Conservation (phyloP, 1,140 invertebrate genomes). For the Myzus persicae region DNA sequence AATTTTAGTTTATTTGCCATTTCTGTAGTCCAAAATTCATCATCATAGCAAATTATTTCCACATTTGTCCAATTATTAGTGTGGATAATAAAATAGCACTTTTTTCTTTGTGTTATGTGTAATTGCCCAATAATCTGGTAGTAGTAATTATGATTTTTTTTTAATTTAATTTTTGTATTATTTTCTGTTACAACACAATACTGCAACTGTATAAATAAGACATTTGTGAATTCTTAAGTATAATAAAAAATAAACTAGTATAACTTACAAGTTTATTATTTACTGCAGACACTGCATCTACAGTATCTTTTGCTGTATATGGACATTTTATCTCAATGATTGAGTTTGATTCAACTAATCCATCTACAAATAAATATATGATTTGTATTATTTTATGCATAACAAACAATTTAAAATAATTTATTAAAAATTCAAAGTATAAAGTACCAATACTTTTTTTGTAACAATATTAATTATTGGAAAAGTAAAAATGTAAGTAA, state of each 20-base stretch:
- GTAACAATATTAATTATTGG: neutral
- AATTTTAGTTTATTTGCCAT: neutral
- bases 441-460: neutral
- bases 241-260: no score
- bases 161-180: neutral
- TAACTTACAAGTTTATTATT: no score
- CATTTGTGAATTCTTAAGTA: neutral
- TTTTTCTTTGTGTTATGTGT: neutral
- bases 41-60: neutral
- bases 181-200: neutral
- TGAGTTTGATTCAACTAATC: neutral
- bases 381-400: neutral
- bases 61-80: slow-evolving; percentile 9
- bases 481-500: neutral
- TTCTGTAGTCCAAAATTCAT: neutral
- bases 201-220: neutral
- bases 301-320: neutral
- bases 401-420: neutral
- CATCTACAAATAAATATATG: neutral
- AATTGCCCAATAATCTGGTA: slow-evolving; percentile 22
- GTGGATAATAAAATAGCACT: slow-evolving; percentile 29
- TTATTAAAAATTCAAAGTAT: neutral
- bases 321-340: no score
- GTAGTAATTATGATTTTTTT: slow-evolving; percentile 32
- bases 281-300: no score